Conservation (phyloP, 2,888 invertebrate species). For the Sylvicola cinctus region DNA sequence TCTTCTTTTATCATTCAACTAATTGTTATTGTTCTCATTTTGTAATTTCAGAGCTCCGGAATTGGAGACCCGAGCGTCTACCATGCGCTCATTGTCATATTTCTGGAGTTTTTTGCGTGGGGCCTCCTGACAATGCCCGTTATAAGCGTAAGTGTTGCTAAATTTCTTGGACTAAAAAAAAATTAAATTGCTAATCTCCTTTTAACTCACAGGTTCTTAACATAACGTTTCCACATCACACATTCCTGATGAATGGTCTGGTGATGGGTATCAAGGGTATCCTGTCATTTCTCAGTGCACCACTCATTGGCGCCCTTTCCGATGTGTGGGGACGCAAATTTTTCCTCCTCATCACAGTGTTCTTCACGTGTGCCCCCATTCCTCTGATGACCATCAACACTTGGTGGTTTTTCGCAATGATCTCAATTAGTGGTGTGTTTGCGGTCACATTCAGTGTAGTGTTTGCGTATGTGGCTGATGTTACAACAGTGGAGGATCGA, state of each 20-base stretch:
- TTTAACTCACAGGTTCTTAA: conserved; percentile 46
- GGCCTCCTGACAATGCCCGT: conserved; percentile 96
- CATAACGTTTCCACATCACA: conserved; percentile 95
- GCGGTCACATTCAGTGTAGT: conserved; percentile 99
- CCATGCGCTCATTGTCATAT: conserved; percentile 97
- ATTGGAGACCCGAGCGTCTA: conserved; percentile 91
- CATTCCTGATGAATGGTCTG: conserved; percentile 97
- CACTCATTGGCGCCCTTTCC: conserved; percentile 88
- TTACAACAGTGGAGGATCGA: conserved; percentile 90
- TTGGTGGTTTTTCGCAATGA: conserved; percentile 99
- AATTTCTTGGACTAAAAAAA: neutral
- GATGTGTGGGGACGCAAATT: conserved; percentile 98
- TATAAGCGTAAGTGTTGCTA: conserved; percentile 32
- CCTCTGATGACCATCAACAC: conserved; percentile 98
- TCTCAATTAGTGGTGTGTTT: conserved; percentile 96
- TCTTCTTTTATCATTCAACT: too few relatives aligned
- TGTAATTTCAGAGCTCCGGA: conserved; percentile 47
- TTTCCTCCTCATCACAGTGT: conserved; percentile 91
- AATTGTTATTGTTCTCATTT: too few relatives aligned
- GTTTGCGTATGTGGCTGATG: conserved; percentile 98
- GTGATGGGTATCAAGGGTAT: conserved; percentile 98
- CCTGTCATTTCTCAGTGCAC: conserved; percentile 92
- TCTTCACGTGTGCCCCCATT: conserved; percentile 97
- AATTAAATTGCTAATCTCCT: neutral
- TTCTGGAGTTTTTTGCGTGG: conserved; percentile 99